A percentile compares a stretch with the other conserved stretches of the same genome.
These are phyloP conservation scores for Pantherophis alleghaniensis DNA, from an alignment of 2,797 vertebrate species.

Conservation along the genomic window DNA sequence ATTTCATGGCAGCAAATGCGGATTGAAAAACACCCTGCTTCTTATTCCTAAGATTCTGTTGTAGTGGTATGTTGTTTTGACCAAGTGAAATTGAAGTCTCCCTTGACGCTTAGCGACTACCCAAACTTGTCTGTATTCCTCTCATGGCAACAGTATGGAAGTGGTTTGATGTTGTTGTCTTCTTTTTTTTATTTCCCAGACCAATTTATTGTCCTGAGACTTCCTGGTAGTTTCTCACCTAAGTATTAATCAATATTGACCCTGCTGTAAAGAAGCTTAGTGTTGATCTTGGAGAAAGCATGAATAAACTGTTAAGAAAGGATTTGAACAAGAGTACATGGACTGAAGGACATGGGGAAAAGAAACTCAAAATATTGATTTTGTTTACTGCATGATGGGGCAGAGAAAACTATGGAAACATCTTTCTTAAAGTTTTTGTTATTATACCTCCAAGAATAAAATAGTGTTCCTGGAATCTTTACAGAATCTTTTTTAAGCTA, in stretches of 20 bases:
- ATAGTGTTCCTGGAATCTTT: not conserved
- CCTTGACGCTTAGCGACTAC: not conserved
- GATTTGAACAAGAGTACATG: not conserved
- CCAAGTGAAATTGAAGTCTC: not conserved
- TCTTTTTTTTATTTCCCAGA: not conserved
- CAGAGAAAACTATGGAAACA: not conserved
- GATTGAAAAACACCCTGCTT: not conserved
- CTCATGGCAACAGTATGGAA: not conserved
- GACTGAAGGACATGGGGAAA: not conserved
- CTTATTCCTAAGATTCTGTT: not conserved
- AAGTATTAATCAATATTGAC: not conserved
- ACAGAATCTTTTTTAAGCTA: not conserved
- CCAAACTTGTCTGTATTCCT: not conserved
- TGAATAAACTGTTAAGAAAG: not conserved
- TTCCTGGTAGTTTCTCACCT: not conserved
- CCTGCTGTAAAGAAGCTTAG: not conserved
- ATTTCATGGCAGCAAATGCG: not conserved
- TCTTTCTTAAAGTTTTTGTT: not conserved
- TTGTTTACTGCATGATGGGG: not conserved
- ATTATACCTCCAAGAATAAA: not conserved
- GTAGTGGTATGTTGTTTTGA: not conserved
- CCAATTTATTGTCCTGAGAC: not conserved
- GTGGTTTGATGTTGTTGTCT: not conserved
- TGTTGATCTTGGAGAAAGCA: not conserved
- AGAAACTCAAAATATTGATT: not conserved